Conservation (phyloP, 2,113 vertebrate species). For the Podilymbus podiceps region DNA sequence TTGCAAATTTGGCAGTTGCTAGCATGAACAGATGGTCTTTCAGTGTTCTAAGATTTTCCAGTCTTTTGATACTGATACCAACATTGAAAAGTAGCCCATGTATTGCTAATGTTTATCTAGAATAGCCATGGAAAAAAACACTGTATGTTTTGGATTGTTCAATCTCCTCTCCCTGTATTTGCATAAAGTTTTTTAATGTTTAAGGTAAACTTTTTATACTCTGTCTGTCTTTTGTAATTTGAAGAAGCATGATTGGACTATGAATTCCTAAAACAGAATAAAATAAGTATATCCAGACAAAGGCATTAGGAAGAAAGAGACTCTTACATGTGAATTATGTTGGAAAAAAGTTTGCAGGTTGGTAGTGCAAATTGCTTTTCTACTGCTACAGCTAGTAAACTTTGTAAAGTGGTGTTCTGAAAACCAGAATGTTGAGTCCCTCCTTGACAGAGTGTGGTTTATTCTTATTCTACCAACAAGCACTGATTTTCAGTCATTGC, state of each 20-base stretch:
- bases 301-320: background rate
- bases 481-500: background rate
- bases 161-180: background rate
- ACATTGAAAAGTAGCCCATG: conserved; percentile 36
- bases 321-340: background rate
- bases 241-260: background rate
- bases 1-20: conserved; percentile 59
- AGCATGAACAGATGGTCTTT: conserved; percentile 55
- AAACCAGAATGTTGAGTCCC: background rate
- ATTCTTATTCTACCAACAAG: background rate
- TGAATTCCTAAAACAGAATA: background rate
- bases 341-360: background rate
- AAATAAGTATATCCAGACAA: background rate
- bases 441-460: background rate
- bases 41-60: conserved; percentile 61
- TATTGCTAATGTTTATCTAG: conserved; percentile 45
- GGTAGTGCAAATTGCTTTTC: background rate
- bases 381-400: background rate
- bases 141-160: conserved; percentile 24
- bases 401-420: background rate
- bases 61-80: conserved; percentile 72
- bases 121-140: conserved; percentile 42
- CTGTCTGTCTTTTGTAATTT: conserved; percentile 4
- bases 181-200: background rate
- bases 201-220: background rate